Evolutionary conservation across 2,888 invertebrate species (phyloP).

Genomic region (Caradrina kadenii): DNA sequence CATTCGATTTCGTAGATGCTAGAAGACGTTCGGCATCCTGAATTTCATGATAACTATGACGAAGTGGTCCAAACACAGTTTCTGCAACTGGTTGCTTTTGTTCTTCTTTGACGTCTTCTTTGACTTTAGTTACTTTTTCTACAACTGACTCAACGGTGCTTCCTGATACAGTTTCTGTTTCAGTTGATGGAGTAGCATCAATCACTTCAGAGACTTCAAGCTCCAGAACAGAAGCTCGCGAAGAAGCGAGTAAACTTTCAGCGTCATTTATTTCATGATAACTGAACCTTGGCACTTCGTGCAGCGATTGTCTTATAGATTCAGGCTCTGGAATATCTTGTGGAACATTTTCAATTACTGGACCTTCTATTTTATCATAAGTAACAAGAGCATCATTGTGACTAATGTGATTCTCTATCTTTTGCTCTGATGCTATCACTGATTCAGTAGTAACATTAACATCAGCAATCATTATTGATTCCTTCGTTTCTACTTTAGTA

Average conservation of each 20-base stretch:
- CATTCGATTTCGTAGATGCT: conserved; percentile 43
- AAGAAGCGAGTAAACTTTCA: conserved; percentile 69
- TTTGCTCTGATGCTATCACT: conserved; percentile 7
- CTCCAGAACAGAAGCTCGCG: conserved; percentile 32
- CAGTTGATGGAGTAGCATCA: neutral
- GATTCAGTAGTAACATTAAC: conserved; percentile 1
- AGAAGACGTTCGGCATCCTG: conserved; percentile 72
- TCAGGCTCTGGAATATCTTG: conserved; percentile 36
- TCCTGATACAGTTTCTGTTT: neutral
- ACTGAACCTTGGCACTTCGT: conserved; percentile 71
- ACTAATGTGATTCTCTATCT: conserved; percentile 9
- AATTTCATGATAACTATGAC: conserved; percentile 74
- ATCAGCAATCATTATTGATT: conserved; percentile 3
- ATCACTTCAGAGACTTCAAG: conserved; percentile 11
- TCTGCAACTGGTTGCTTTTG: conserved; percentile 7
- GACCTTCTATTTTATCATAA: conserved; percentile 26
- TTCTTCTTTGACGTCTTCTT: conserved; percentile 3
- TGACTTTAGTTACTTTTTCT: neutral
- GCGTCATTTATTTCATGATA: conserved; percentile 77
- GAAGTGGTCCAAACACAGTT: conserved; percentile 61
- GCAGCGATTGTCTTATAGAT: conserved; percentile 44
- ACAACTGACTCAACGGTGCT: neutral
- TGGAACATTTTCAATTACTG: conserved; percentile 6
- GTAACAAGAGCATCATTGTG: conserved; percentile 32
- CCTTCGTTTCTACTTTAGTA: conserved; percentile 4